Conservation (phyloP, 92 coral and sea anemone species). For the Epizoanthus illoricatus region DNA sequence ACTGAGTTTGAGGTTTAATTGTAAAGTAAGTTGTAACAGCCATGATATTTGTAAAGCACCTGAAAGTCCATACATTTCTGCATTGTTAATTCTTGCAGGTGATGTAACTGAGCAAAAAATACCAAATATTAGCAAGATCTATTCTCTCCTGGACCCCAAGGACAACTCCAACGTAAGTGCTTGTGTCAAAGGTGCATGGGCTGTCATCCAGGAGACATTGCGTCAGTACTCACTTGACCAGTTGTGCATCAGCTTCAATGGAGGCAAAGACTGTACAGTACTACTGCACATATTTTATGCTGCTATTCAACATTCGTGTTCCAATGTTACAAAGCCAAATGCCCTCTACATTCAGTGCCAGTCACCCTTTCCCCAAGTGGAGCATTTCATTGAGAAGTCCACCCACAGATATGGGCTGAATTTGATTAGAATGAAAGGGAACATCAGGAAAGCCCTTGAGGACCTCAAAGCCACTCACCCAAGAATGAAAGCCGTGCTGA, state of each 20-base stretch:
- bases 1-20: background rate
- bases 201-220: conserved; percentile 81
- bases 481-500: conserved; percentile 70
- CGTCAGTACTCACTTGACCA: conserved; percentile 81
- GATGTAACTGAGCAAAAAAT: background rate
- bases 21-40: background rate
- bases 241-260: conserved; percentile 93
- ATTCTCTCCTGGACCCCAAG: conserved; percentile 54
- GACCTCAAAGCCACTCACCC: conserved; percentile 78
- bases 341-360: conserved; percentile 81
- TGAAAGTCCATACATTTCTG: background rate
- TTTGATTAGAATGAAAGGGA: conserved; percentile 69
- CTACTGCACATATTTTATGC: conserved; percentile 75
- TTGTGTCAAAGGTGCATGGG: conserved; percentile 98
- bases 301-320: conserved; percentile 52
- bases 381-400: conserved; percentile 76
- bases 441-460: conserved; percentile 74
- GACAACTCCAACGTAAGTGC: conserved; percentile 77
- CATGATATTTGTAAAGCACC: background rate
- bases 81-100: background rate
- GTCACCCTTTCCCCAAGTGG: conserved; percentile 91
- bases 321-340: conserved; percentile 54
- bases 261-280: conserved; percentile 97
- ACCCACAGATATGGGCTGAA: conserved; percentile 70
- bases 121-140: conserved; percentile 43